A percentile compares a stretch with the other conserved stretches of the same genome.
Conservation (phyloP, 2,888 invertebrate genomes). For the Clusia tigrina region DNA sequence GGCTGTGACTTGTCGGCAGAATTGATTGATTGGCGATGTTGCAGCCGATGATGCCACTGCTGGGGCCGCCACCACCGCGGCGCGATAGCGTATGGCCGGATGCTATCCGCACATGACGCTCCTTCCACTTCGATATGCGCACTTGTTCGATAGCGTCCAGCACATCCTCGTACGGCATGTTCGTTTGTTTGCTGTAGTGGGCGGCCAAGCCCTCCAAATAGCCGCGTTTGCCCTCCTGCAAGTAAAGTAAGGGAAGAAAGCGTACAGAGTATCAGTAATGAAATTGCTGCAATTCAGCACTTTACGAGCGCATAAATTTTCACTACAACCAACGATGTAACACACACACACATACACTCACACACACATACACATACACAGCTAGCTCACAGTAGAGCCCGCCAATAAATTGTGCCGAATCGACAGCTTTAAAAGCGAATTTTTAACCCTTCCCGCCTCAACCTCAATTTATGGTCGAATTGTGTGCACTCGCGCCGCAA, state of each 20-base stretch:
- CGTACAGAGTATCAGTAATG: constrained; percentile 7
- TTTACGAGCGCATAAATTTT: constrained; percentile 17
- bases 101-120: constrained; percentile 65
- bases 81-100: constrained; percentile 60
- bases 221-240: constrained; percentile 84
- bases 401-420: too few relatives aligned
- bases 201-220: constrained; percentile 87
- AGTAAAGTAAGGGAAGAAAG: constrained; percentile 13
- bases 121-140: constrained; percentile 69
- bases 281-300: constrained; percentile 15
- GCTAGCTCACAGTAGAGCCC: too few relatives aligned
- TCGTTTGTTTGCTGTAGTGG: constrained; percentile 85
- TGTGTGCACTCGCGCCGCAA: too few relatives aligned
- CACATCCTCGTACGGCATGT: constrained; percentile 87
- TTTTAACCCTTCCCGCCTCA: too few relatives aligned
- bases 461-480: too few relatives aligned
- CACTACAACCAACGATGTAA: background rate
- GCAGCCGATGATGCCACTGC: constrained; percentile 38
- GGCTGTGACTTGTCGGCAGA: constrained; percentile 81
- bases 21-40: constrained; percentile 65
- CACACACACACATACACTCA: too few relatives aligned
- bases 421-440: too few relatives aligned
- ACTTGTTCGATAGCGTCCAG: constrained; percentile 85
- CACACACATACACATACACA: too few relatives aligned
- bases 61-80: constrained; percentile 44